Conservation (phyloP, 2,113 vertebrate species). For the Mionectes macconnelli region DNA sequence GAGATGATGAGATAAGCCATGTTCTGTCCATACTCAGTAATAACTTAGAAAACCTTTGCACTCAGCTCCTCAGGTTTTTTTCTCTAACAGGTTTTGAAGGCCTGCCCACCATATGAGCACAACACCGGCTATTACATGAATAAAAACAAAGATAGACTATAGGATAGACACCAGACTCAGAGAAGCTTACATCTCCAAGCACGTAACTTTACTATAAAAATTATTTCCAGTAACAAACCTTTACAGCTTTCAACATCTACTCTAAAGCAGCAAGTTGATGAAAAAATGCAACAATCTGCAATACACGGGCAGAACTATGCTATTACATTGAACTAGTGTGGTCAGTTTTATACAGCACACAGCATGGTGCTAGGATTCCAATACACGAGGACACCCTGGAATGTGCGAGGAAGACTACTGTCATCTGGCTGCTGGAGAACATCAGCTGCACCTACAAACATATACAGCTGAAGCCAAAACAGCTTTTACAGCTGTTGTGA, state of each 20-base stretch:
- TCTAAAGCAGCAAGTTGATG: not conserved
- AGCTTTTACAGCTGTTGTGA: not conserved
- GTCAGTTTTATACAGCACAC: not conserved
- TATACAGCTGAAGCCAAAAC: not conserved
- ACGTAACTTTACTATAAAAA: not conserved
- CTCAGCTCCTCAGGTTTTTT: not conserved
- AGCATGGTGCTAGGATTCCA: not conserved
- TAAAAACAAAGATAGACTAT: not conserved
- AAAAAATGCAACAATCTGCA: not conserved
- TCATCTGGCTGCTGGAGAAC: not conserved
- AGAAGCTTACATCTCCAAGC: not conserved
- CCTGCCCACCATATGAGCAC: not conserved
- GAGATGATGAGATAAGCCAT: conserved; percentile 26
- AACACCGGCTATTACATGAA: not conserved
- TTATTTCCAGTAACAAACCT: not conserved
- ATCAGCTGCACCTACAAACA: not conserved
- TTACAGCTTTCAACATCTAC: not conserved
- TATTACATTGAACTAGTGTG: not conserved
- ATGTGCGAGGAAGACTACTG: not conserved
- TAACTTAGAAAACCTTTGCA: not conserved
- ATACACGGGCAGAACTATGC: rapidly evolving
- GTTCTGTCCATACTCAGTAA: not conserved
- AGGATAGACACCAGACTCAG: rapidly evolving
- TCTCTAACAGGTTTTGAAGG: not conserved
- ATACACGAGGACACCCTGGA: not conserved